Evolutionary conservation across 1,140 invertebrate genomes (phyloP), one percentile per base, ranked within the genome.

Genomic region (Cylas formicarius): DNA sequence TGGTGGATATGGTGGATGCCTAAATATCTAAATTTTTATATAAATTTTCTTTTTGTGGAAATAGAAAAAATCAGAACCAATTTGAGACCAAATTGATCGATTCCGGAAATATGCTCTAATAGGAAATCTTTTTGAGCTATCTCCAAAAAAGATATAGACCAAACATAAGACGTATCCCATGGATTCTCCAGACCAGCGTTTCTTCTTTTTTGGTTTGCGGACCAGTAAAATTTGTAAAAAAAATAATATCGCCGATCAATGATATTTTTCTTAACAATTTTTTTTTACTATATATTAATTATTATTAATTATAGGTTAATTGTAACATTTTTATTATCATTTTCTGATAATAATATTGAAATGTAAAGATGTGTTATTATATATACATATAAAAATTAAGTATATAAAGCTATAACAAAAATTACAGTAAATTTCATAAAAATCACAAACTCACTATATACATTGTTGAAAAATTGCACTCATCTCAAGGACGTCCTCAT

Each of bases 341-440:
- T 19, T 35, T 22, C 22, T 36, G 6, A 16, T 20, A 5, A 17
- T 36, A 5, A 36, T 36, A 36, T 36, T 36, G 4, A 2, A 36
- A 36, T 36, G 33, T 36, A 36, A 17, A 36, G 33, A 17, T 36
- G 22, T 36, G 11, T 36, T 9, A 36, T 36, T 36, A 36, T 36
- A 17, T 17, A 36, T 36, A 36, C 33, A 36, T 36, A 36, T 11
- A 21, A 36, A 36, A 11, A 33, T 9, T 9, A 11, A 36, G 6
- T 10, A 11, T 11, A 21, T 21, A 21, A 36, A 36, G 8, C 33
- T 36, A 19, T 36, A 36, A 36, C 14, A 36, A 35, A 35, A 35
- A 35, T 35, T 6, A 36, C 8, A 21, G 16, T 19, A 36, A 36
- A 36, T 36, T 36, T 19, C 22, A 6, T 19, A 36, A 21, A 36